Conservation (phyloP, 2,113 vertebrate genomes). For the Phoenicopterus ruber region DNA sequence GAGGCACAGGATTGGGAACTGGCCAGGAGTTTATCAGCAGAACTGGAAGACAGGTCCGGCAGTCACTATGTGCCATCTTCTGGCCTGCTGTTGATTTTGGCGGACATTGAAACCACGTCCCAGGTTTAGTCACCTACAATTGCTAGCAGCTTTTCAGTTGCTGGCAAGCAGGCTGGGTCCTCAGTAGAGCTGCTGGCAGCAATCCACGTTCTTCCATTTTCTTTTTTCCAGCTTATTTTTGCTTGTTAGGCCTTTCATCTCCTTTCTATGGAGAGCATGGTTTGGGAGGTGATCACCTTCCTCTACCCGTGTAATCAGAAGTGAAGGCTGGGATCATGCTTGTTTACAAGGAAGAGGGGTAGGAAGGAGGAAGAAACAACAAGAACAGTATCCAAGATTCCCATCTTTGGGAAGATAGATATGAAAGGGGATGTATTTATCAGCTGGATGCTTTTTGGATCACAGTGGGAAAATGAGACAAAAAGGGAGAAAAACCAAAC, state of each 20-base stretch:
- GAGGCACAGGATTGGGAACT: neutral
- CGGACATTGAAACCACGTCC: neutral
- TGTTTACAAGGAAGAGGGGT: neutral
- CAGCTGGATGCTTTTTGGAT: neutral
- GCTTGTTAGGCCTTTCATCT: neutral
- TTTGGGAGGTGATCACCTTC: neutral
- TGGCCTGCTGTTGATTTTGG: constrained; percentile 4
- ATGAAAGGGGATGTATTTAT: neutral
- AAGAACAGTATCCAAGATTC: neutral
- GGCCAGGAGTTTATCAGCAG: neutral
- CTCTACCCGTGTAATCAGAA: neutral
- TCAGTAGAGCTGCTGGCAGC: neutral
- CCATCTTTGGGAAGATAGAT: neutral
- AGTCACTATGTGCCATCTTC: neutral
- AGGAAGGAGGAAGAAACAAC: neutral
- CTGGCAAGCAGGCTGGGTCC: neutral
- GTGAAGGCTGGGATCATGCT: neutral
- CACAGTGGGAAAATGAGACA: neutral
- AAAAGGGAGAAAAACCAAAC: neutral
- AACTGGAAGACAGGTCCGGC: neutral
- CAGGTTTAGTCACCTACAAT: neutral
- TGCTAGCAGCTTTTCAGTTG: neutral
- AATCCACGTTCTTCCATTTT: neutral
- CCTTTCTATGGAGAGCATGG: neutral
- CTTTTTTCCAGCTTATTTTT: neutral